Evolutionary conservation across 2,797 vertebrate species (phyloP).

Genomic region (Esox masquinongy): DNA sequence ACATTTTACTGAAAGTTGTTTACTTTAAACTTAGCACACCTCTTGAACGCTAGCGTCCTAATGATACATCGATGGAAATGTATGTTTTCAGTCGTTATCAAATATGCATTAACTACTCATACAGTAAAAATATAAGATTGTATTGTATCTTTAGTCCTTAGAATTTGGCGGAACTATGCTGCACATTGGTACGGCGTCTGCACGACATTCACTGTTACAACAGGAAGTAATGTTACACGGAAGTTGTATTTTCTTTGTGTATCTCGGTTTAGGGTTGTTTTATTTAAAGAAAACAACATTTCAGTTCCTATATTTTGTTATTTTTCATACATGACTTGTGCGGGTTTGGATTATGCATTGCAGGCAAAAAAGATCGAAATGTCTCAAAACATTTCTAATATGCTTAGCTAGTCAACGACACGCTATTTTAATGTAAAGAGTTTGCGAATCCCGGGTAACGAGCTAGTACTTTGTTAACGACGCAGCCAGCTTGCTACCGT

Average conservation of each 20-base stretch:
- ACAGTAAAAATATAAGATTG: conserved; percentile 34
- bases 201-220: conserved; percentile 71
- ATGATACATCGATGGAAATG: neutral
- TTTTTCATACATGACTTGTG: conserved; percentile 28
- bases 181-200: conserved; percentile 54
- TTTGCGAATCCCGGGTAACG: conserved; percentile 63
- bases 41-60: neutral
- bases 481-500: conserved; percentile 27
- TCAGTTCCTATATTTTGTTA: conserved; percentile 46
- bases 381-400: conserved; percentile 41
- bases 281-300: conserved; percentile 71
- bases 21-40: neutral
- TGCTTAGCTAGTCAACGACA: conserved; percentile 35
- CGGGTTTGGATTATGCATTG: conserved; percentile 57
- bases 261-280: conserved; percentile 79
- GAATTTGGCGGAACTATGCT: conserved; percentile 72
- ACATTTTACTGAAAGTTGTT: neutral
- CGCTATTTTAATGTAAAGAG: conserved; percentile 64
- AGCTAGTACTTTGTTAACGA: conserved; percentile 45
- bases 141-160: conserved; percentile 34
- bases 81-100: neutral
- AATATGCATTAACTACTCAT: conserved; percentile 6
- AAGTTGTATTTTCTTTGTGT: conserved; percentile 88
- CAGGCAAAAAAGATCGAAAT: conserved; percentile 41
- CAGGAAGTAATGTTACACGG: conserved; percentile 79